Base-by-base conservation (phyloP, 1,140 invertebrate genomes). In the Pomacea maculata region DNA sequence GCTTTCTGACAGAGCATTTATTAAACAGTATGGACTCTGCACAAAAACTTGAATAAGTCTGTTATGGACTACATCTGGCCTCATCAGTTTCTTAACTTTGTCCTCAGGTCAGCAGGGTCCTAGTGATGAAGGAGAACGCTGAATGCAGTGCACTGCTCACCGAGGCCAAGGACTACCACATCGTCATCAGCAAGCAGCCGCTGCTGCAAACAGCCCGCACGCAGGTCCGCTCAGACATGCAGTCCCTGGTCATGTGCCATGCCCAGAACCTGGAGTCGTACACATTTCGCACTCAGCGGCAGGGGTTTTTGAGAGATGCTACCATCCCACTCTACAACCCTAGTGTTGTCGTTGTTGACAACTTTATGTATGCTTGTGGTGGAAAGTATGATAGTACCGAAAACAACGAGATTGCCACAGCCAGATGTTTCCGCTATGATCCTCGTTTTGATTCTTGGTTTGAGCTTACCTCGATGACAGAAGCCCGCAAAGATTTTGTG, bases 351-450 rank as follows among this genome's bases (percentile, higher is more conserved):
- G 91, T 92, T 2, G 87, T 91, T 10, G 89, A 91, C 84, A 92
- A 92, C 75, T 92, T 91, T 75, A 87, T 92, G 88, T 92, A 92
- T 80, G 88, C 88, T 1, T 91, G 90, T 85, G 91, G 91, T 8
- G 91, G 91, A 9, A 91, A 91, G 75, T 91, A 90, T 81, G 90
- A 92, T 81, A 90, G 86, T 73, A 88, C 86, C 25, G 88, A 89
- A 65, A 89, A 88, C 83, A 91, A 90, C 85, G 89, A 91, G 71
- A 91, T 91, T 34, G 90, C 91, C 21, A 90, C 89, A 15, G 88
- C 89, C 4, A 78, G 90, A 29, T 92, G 90, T 80, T 92, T 91
- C 81, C 82, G 91, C 70, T 92, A 90, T 81, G 91, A 92, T 82
- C 90, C 91, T 3, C 83, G 90, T 25, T 91, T 89, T 82, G 91